phyloP scores from a whole-genome alignment of 2,888 invertebrate genomes.

The Listrodromus nycthemerus region DNA sequence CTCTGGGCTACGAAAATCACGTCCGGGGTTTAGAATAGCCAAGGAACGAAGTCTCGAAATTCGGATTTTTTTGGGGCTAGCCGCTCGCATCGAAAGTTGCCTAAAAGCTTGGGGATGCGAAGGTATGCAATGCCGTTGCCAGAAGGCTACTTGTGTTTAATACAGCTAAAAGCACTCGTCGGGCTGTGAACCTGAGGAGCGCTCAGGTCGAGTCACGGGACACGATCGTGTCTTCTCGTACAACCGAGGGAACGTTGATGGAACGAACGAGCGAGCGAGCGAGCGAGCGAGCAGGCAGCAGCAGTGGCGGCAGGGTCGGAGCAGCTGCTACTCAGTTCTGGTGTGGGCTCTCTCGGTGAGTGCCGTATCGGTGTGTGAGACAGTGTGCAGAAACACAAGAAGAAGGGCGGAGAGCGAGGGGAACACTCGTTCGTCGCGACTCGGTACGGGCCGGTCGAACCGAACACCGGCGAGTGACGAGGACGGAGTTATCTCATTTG shows the following conservation, averaged over 20 bases:
- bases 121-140: slow-evolving; percentile 25
- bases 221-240: slow-evolving; percentile 61
- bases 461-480: slow-evolving; percentile 51
- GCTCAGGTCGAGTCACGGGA: slow-evolving; percentile 55
- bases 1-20: not conserved
- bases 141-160: slow-evolving; percentile 42
- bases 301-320: slow-evolving; percentile 57
- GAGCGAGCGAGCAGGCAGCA: slow-evolving; percentile 44
- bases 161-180: slow-evolving; percentile 44
- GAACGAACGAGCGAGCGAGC: slow-evolving; percentile 37
- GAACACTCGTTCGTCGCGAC: slow-evolving; percentile 60
- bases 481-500: slow-evolving; percentile 30
- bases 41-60: not conserved
- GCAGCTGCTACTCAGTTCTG: slow-evolving; percentile 66
- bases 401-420: slow-evolving; percentile 27
- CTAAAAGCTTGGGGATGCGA: not conserved
- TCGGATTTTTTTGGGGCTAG: not conserved
- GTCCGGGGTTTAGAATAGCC: not conserved
- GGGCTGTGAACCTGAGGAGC: slow-evolving; percentile 54
- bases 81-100: not conserved
- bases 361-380: slow-evolving; percentile 52
- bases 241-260: slow-evolving; percentile 31
- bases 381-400: slow-evolving; percentile 60
- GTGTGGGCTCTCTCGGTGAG: slow-evolving; percentile 53
- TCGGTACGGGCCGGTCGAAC: slow-evolving; percentile 60